Conservation (phyloP, 1,140 invertebrate genomes). For the Drosophila asahinai region DNA sequence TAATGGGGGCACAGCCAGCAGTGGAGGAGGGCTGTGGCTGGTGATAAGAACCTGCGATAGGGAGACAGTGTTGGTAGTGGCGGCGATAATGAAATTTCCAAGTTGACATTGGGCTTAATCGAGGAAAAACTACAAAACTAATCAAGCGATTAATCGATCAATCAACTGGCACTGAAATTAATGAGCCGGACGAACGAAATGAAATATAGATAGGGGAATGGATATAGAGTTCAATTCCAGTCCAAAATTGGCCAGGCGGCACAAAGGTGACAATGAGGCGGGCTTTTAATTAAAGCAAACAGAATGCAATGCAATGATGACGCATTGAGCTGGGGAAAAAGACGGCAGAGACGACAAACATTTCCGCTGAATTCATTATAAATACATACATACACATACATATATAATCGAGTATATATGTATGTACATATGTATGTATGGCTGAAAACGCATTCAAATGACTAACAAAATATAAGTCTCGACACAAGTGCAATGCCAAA, state of each 20-base stretch:
- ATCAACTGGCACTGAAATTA: conserved; percentile 72
- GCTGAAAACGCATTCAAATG: conserved; percentile 15
- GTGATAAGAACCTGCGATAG: conserved; percentile 11
- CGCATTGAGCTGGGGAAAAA: conserved; percentile 28
- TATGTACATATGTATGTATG: neutral
- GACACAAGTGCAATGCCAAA: conserved; percentile 39
- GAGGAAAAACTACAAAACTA: conserved; percentile 51
- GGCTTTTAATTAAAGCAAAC: conserved; percentile 46
- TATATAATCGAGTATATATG: neutral
- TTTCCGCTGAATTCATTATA: conserved; percentile 77
- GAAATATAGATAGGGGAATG: conserved; percentile 21
- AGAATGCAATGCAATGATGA: conserved; percentile 49
- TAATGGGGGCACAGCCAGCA: conserved; percentile 1
- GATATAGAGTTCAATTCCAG: conserved; percentile 39
- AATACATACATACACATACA: conserved; percentile 12
- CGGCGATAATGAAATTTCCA: conserved; percentile 61
- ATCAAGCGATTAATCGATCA: conserved; percentile 80
- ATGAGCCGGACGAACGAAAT: conserved; percentile 34
- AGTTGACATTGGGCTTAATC: conserved; percentile 53
- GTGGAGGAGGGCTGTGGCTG: neutral
- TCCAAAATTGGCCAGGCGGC: conserved; percentile 51
- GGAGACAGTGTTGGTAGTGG: neutral
- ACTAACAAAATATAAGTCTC: conserved; percentile 16
- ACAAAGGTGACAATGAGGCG: conserved; percentile 60
- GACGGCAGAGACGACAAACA: conserved; percentile 22